Evolutionary conservation across 2,113 vertebrate species (phyloP).

Genomic region (Apodemus sylvaticus): DNA sequence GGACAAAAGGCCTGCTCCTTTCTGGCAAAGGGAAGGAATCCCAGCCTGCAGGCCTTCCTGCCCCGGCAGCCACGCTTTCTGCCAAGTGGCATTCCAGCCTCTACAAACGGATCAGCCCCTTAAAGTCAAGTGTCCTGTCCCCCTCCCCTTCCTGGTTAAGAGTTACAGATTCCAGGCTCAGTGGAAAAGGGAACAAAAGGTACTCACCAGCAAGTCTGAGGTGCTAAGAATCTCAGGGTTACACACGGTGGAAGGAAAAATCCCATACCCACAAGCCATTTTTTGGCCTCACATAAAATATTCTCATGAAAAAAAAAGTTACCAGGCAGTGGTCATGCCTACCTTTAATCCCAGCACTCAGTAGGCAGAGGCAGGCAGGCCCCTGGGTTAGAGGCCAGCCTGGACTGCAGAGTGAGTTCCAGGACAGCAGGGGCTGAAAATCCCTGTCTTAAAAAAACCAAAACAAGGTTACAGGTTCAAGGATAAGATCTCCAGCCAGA

Average conservation of each 20-base stretch:
- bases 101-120: too few relatives aligned
- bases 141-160: background rate
- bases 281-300: background rate
- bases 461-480: background rate
- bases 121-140: background rate
- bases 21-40: background rate
- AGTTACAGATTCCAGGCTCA: background rate
- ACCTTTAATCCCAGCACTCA: background rate
- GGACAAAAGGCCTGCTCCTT: background rate
- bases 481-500: background rate
- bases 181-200: background rate
- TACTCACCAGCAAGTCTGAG: background rate
- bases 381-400: background rate
- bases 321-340: background rate
- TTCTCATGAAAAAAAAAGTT: background rate
- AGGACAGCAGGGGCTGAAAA: background rate
- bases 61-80: background rate
- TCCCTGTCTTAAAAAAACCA: background rate
- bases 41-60: background rate
- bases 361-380: background rate
- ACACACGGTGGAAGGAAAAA: background rate
- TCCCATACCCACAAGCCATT: background rate
- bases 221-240: background rate
- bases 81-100: background rate
- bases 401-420: background rate